Evolutionary conservation across 2,888 invertebrate genomes (phyloP).

Genomic region (Rhaphigaster nebulosa): DNA sequence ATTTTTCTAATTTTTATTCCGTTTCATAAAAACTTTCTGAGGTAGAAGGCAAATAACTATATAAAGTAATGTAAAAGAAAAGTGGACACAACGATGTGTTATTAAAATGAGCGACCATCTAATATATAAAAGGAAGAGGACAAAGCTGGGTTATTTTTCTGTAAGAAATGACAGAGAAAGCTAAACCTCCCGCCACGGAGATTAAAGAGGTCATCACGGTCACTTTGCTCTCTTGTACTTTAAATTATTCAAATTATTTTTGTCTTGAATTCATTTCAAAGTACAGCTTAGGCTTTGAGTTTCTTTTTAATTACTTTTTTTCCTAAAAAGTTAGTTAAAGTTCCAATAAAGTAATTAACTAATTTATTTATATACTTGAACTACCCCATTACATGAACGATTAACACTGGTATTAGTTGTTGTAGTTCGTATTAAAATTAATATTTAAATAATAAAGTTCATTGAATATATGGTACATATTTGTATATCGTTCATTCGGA

Average conservation of each 20-base stretch:
- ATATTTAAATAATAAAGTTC: too few species aligned
- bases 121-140: not conserved
- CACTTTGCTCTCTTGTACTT: not conserved
- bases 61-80: not conserved
- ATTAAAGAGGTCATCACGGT: not conserved
- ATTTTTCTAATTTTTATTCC: too few species aligned
- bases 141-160: not conserved
- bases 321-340: too few species aligned
- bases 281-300: not conserved
- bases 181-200: not conserved
- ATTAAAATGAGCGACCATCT: not conserved
- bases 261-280: not conserved
- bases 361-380: too few species aligned
- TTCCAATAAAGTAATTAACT: too few species aligned
- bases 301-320: not conserved
- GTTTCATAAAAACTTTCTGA: too few species aligned
- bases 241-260: slow-evolving; percentile 14
- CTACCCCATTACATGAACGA: too few species aligned
- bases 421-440: too few species aligned
- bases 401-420: too few species aligned
- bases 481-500: too few species aligned
- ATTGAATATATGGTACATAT: too few species aligned
- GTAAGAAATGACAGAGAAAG: not conserved
- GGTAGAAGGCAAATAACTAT: too few species aligned
- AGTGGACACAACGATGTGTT: not conserved